Evolutionary conservation across 2,888 invertebrate genomes (phyloP).

Genomic region (Caenorhabditis becei): DNA sequence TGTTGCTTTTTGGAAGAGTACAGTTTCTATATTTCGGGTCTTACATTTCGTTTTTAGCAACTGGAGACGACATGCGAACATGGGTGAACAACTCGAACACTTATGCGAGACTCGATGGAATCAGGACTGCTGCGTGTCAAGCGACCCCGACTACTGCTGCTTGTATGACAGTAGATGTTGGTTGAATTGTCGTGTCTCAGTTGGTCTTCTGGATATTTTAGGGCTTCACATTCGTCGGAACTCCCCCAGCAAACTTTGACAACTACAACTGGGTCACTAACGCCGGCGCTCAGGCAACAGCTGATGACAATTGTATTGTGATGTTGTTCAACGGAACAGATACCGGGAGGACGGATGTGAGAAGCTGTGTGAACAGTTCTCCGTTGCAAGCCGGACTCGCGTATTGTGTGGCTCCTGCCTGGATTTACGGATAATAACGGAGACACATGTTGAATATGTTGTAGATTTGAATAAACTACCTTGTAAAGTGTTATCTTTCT

Average conservation of each 20-base stretch:
- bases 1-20: not conserved
- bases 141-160: slow-evolving; percentile 14
- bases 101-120: slow-evolving; percentile 24
- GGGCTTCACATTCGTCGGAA: slow-evolving; percentile 24
- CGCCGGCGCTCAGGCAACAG: slow-evolving; percentile 8
- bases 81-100: slow-evolving; percentile 1
- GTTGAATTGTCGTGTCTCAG: not conserved
- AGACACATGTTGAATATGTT: no score
- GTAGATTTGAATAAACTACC: no score
- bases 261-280: slow-evolving; percentile 28
- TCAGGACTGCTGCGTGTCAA: not conserved
- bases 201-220: slow-evolving; percentile 1
- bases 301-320: slow-evolving; percentile 27
- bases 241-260: slow-evolving; percentile 6
- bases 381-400: not conserved
- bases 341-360: not conserved
- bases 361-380: not conserved
- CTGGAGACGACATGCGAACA: not conserved
- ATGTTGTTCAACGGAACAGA: not conserved
- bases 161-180: slow-evolving; percentile 18
- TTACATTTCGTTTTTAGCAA: not conserved
- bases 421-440: not conserved
- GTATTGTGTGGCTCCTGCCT: not conserved
- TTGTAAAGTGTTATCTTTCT: no score
- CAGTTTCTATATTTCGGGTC: not conserved